Evolutionary conservation across 2,797 vertebrate genomes (phyloP).

Genomic region (Thamnophis elegans): DNA sequence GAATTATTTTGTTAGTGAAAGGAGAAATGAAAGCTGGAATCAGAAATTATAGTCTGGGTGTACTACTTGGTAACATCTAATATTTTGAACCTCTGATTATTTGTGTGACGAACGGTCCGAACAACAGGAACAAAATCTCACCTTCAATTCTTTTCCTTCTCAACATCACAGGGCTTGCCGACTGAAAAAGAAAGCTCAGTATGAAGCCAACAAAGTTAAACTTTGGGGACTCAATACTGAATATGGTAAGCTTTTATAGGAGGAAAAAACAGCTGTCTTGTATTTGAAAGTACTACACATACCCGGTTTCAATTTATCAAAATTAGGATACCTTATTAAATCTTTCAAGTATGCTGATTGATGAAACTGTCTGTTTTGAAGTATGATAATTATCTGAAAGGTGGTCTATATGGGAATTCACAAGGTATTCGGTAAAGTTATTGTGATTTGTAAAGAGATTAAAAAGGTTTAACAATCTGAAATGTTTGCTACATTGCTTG

Average conservation of each 20-base stretch:
- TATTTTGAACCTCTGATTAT: background rate
- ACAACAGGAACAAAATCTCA: background rate
- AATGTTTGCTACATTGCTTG: background rate
- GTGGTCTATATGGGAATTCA: background rate
- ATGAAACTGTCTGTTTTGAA: background rate
- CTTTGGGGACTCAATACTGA: slow-evolving; percentile 98
- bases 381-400: background rate
- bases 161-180: slow-evolving; percentile 87
- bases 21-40: background rate
- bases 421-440: background rate
- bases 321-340: background rate
- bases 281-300: slow-evolving; percentile 6
- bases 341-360: background rate
- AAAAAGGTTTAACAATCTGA: background rate
- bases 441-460: background rate
- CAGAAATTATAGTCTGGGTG: background rate
- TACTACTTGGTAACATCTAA: background rate
- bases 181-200: slow-evolving; percentile 99
- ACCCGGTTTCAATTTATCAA: background rate
- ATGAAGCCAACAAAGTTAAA: slow-evolving; percentile 99
- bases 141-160: slow-evolving; percentile 20
- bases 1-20: background rate
- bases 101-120: background rate
- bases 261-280: slow-evolving; percentile 19
- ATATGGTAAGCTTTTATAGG: slow-evolving; percentile 81